Percentiles rank a stretch among this genome's conserved stretches.
phyloP scores from a whole-genome alignment of 2,797 vertebrate genomes.

The Pachyuromys duprasi region DNA sequence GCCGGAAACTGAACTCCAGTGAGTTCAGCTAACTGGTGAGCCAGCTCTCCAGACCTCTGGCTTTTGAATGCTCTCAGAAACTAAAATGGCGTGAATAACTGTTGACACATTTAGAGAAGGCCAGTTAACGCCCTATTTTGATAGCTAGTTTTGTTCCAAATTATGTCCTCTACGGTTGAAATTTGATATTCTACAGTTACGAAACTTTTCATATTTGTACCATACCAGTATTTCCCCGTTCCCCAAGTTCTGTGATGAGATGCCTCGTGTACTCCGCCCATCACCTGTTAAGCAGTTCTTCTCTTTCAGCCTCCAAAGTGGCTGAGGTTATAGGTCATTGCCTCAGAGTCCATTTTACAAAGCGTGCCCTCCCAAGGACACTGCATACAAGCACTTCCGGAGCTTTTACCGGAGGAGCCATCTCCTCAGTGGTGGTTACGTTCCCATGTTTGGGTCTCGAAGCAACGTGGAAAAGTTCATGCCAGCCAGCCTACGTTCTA shows the following conservation, averaged over 20 bases:
- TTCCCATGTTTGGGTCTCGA: not conserved
- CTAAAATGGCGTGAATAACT: not conserved
- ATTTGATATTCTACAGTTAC: not conserved
- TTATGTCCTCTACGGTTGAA: not conserved
- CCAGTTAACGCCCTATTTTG: not conserved
- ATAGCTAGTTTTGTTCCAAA: not conserved
- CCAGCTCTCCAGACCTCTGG: not conserved
- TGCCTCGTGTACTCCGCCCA: not conserved
- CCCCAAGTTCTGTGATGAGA: not conserved
- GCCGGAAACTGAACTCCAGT: not conserved
- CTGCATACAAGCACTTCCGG: not conserved
- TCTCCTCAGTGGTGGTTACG: not conserved
- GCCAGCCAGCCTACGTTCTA: accelerated
- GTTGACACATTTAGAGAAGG: conserved; percentile 11
- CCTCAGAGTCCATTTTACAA: too few relatives aligned
- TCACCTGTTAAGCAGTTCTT: not conserved
- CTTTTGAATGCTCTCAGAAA: conserved; percentile 5
- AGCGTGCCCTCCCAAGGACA: not conserved
- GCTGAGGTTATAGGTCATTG: not conserved
- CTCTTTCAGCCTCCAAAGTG: not conserved
- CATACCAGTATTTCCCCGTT: not conserved
- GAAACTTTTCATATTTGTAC: not conserved
- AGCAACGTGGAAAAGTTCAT: not conserved
- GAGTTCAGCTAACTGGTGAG: not conserved
- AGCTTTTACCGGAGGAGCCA: not conserved